Evolutionary conservation across 2,888 invertebrate genomes (phyloP), one percentile per base, ranked within the genome.

Genomic region (Linnaemya vulpina): DNA sequence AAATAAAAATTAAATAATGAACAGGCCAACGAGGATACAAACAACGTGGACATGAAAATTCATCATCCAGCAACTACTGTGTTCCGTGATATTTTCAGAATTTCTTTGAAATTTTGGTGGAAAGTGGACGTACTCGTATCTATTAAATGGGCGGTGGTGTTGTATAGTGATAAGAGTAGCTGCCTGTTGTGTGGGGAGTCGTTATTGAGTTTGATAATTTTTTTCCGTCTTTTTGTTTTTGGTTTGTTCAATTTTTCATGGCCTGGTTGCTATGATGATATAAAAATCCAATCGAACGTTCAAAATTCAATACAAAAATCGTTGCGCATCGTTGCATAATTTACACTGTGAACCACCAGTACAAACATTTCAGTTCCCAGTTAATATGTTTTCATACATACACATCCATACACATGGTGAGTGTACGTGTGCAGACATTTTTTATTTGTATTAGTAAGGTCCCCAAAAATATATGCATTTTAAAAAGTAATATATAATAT

Each of bases 221-320:
- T 60, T 40, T 51, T 17, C 49, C 30, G n/a, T 35, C 20, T 74
- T 81, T 60, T 75, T 78, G 55, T 63, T 80, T 67, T 68, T 60
- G 80, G 81, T 81, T 74, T 86, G 83, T 81, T 73, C 75, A 86
- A 63, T 80, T 83, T 60, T 74, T 75, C 83, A 87, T 83, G 77
- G 73, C 84, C 76, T 78, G 81, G 78, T 84, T 84, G 81, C 70
- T 71, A 74, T 78, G 81, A 84, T 84, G 82, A 85, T 74, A 71
- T 82, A 75, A 77, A 83, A 86, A 84, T 68, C 86, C 86, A 87
- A 87, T 87, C 87, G 87, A 87, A 87, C 86, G 86, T 84, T 86
- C 86, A 87, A 86, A 87, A 87, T 86, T 87, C 86, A 87, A 86
- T 86, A 86, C 87, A 84, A 86, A 87, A 87, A 86, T 86, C 86